Base-by-base conservation (phyloP, 2,888 invertebrate species). In the Ligdia adustata region DNA sequence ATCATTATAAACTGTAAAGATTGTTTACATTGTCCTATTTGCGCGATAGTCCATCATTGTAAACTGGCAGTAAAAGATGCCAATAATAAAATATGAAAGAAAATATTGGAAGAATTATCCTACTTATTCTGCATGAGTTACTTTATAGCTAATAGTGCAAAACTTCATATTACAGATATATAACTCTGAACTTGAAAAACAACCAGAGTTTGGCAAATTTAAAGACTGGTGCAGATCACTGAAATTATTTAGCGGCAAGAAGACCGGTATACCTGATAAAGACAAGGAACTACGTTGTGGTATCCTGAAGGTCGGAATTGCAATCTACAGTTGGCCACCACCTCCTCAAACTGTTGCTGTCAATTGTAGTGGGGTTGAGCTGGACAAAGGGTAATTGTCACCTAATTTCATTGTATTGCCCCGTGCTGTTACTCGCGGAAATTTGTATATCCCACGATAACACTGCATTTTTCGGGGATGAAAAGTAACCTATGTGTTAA, bases 271-370 rank as follows among this genome's bases (percentile, higher is more conserved):
- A 31, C 84, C 84, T 9, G 82, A 90, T 44, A 72, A 78, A 22
- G 91, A 91, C 51, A 79, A 83, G 1, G 79, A 73, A 29, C 49
- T 80, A 0, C 66, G 71, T 18, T 79, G 82, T 50, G 79, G 85
- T 0, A 66, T 64, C 28, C 38, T 87, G 43, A 84, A 87, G 60
- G 81, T 77, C 26, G 81, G 82, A 7, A 76, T 89, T 3, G 83
- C 79, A 1, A 91, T 96, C 39, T 96, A 96, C 75, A 91, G 90
- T 37, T 94, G 94, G 92, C 95, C 95, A 0, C 91, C 93, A 16
- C 90, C 92, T 0, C 80, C 79, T 16, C 82, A 87, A 40, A 83
- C 86, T 9, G 73, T 91, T 49, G 82, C 91, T 27, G 91, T 92
- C 1, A 91, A 79, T 16, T 55, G 61, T 1, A 79, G 68, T 45